Percentiles rank a stretch among this genome's conserved stretches.
Evolutionary conservation across 2,113 vertebrate species (phyloP).

Genomic region (Semicossyphus pulcher): DNA sequence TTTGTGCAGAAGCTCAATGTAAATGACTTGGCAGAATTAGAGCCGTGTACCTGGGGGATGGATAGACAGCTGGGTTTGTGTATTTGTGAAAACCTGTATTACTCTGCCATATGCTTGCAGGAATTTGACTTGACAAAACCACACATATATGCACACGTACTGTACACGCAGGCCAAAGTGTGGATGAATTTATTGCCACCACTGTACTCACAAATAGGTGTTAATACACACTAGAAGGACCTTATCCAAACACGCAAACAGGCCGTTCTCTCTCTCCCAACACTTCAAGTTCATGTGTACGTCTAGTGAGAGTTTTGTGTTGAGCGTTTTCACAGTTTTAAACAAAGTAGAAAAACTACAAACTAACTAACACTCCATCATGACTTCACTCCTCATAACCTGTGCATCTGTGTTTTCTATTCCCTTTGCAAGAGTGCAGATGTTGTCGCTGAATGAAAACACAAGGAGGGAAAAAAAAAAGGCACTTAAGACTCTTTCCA

Average conservation of each 20-base stretch:
- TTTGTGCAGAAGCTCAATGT: constrained; percentile 63
- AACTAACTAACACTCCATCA: constrained; percentile 13
- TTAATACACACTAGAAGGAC: constrained; percentile 48
- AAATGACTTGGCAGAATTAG: constrained; percentile 76
- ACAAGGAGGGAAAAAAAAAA: constrained; percentile 3
- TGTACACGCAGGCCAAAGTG: constrained; percentile 7
- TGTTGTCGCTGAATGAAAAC: constrained; percentile 55
- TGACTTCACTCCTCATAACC: constrained; percentile 59
- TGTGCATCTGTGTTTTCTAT: constrained; percentile 51
- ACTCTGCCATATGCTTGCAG: constrained; percentile 74
- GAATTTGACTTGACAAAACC: constrained; percentile 61
- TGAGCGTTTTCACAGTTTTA: constrained; percentile 58
- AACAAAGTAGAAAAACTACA: constrained; percentile 37
- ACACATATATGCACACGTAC: constrained; percentile 6
- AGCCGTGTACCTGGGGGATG: constrained; percentile 61
- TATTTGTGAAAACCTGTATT: constrained; percentile 69
- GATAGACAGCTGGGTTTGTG: constrained; percentile 74
- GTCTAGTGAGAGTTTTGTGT: constrained; percentile 37
- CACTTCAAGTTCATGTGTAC: not conserved
- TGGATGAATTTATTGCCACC: constrained; percentile 48
- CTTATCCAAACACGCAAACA: constrained; percentile 44
- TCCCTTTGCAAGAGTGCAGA: constrained; percentile 45
- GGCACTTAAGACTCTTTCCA: constrained; percentile 34
- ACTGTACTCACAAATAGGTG: constrained; percentile 28
- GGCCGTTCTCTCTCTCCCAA: not conserved